A percentile compares a stretch with the other conserved stretches of the same genome.
Conservation (phyloP, 2,888 invertebrate genomes). For the Lasius platythorax region DNA sequence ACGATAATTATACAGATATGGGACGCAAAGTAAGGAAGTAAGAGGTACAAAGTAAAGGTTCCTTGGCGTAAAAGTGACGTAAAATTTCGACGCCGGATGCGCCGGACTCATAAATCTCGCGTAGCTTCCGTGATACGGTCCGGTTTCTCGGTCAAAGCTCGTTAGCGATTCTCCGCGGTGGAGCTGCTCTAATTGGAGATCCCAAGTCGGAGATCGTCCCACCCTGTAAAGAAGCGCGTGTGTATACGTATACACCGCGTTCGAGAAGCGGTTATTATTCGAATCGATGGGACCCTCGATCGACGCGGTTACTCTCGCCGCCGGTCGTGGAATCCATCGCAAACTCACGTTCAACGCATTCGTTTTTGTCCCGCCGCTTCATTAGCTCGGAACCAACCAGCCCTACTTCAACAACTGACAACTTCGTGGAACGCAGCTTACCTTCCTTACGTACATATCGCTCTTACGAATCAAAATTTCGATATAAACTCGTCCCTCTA, state of each 20-base stretch:
- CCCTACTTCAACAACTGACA: slow-evolving; percentile 28
- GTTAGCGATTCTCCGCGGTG: slow-evolving; percentile 70
- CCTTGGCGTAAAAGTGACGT: slow-evolving; percentile 19
- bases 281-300: slow-evolving; percentile 50
- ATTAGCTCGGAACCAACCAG: slow-evolving; percentile 42
- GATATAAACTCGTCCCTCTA: background rate
- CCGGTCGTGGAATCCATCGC: slow-evolving; percentile 60
- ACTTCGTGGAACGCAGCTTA: slow-evolving; percentile 23
- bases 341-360: slow-evolving; percentile 53
- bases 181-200: slow-evolving; percentile 74
- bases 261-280: slow-evolving; percentile 69
- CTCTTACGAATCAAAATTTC: background rate
- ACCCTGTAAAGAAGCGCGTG: slow-evolving; percentile 59
- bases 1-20: background rate
- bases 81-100: slow-evolving; percentile 22
- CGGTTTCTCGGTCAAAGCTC: slow-evolving; percentile 74
- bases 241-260: slow-evolving; percentile 43
- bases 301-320: slow-evolving; percentile 10
- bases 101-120: slow-evolving; percentile 65
- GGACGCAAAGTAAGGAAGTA: background rate
- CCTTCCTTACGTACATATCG: background rate
- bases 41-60: background rate
- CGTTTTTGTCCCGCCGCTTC: slow-evolving; percentile 37
- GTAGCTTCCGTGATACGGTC: slow-evolving; percentile 67
- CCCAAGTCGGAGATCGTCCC: slow-evolving; percentile 55